Base-by-base conservation (phyloP, 2,797 vertebrate genomes). In the Megalops cyprinoides region DNA sequence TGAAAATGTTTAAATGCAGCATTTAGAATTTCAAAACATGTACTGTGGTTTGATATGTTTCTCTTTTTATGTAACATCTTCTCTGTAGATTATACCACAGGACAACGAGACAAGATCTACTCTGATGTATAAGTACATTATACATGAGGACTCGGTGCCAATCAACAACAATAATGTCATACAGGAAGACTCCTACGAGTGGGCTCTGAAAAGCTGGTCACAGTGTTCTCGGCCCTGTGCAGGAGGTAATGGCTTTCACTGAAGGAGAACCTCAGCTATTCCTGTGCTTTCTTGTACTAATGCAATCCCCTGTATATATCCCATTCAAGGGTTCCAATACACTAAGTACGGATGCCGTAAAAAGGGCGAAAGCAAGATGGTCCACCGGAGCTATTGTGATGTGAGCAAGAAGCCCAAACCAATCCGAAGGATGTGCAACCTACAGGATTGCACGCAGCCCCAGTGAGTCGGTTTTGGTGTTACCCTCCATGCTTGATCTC, bases 181-280 rank as follows among this genome's bases (percentile, higher is more conserved):
- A 65, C 97, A 97, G 88, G 98, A 99, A 82, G 97, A 99, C 77
- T 84, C 90, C 0, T 99, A 96, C 0, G 98, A 99, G 88, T 99
- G 98, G 98, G 98, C 97, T 0, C 89, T 99, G 73, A 99, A 98
- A 93, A 99, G 95, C 84, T 99, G 98, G 98, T 98, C 98, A 0
- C 96, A 96, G 0, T 99, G 98, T 76, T 97, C 97, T 84, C 96
- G 95, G 83, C 95, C 96, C 10, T 99, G 98, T 9, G 96, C 96
- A 0, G 97, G 97, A 96, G 98, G 98, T 98, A 94, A 83, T 0
- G 0, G 65, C 5, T 62, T 25, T 71, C 39, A 10, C 4, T n/a
- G 4, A n/a, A 18, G 37, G 20, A 20, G 8, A 44, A n/a, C 37
- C 4, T 25, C 37, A 23, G 14, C 15, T 51, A 18, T 56, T 23